Evolutionary conservation across 53 echinoderm and acorn worm species (phyloP).

Genomic region (Mesocentrotus franciscanus): DNA sequence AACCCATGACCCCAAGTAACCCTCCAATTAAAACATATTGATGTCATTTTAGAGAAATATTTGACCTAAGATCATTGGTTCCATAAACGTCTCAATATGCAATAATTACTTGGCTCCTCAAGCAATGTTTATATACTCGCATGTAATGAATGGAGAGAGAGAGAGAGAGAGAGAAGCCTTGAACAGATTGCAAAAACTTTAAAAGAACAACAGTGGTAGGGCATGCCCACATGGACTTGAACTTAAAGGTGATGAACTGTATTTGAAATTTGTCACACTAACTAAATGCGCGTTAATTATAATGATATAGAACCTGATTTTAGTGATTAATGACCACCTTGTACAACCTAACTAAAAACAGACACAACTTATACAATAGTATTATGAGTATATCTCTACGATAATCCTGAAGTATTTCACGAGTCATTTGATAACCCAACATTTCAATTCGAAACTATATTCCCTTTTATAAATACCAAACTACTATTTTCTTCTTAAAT

Average conservation of each 20-base stretch:
- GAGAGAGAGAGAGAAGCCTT: neutral
- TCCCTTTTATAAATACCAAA: no score
- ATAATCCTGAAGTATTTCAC: no score
- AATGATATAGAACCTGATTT: neutral
- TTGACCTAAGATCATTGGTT: constrained; percentile 21
- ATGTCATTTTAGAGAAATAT: constrained; percentile 6
- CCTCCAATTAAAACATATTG: constrained; percentile 4
- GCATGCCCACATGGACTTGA: neutral
- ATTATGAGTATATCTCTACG: no score
- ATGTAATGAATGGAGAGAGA: constrained; percentile 1
- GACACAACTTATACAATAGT: no score
- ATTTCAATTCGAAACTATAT: no score
- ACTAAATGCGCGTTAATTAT: neutral
- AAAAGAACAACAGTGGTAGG: neutral
- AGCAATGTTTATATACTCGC: constrained; percentile 1
- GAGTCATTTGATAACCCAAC: no score
- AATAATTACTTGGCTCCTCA: constrained; percentile 32
- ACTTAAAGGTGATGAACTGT: neutral
- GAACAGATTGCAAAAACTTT: neutral
- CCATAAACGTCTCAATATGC: constrained; percentile 31
- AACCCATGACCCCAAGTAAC: constrained; percentile 15
- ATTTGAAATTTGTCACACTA: neutral
- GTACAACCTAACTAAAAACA: neutral
- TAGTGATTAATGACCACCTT: neutral
- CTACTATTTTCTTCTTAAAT: no score